Base-by-base conservation (phyloP, 2,113 vertebrate genomes). In the Oreocharis arfaki region DNA sequence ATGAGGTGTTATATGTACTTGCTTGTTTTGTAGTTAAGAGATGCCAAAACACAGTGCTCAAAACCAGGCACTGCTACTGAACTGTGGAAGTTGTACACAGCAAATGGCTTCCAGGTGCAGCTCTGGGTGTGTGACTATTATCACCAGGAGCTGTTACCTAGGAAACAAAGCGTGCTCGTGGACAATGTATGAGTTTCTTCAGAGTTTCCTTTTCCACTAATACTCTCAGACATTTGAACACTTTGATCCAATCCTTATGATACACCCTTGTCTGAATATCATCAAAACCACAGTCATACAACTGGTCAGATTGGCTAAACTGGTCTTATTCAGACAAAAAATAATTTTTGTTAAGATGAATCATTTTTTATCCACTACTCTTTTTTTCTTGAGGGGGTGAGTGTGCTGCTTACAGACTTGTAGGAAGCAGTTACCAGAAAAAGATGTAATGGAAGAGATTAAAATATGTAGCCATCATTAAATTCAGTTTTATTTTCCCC, bases 101-200 rank as follows among this genome's bases (percentile, higher is more conserved):
- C 37, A 93, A 89, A 87, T 44, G 91, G n/a, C 33, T 91, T 90
- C 67, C 24, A 17, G 47, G 64, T 39, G 55, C 63, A 67, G 50
- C 10, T 55, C 41, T 81, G 90, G 49, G 16, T 47, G 23, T 70
- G 49, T 39, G 50, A 32, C 46, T 3, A 4, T 32, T 67, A 91
- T 52, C 49, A 67, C 67, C n/a, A 11, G 63, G 30, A 94, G 39
- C 76, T 90, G 96, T 95, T 94, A 68, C 95, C 96, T 84, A 90
- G 95, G 95, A 93, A 95, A 96, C 83, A 70, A 84, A 89, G 63
- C 18, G 27, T 10, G 1, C 74, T 75, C 39, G 50, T 2, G 4
- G 52, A 70, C 60, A 44, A 16, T 10, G 24, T 44, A 18, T 22
- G 59, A 90, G 68, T 63, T 93, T 79, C 86, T 71, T 67, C 77